A percentile compares a stretch with the other conserved stretches of the same genome.
Evolutionary conservation across 2,888 invertebrate genomes (phyloP).

Genomic region (Omphaloscelis lunosa): DNA sequence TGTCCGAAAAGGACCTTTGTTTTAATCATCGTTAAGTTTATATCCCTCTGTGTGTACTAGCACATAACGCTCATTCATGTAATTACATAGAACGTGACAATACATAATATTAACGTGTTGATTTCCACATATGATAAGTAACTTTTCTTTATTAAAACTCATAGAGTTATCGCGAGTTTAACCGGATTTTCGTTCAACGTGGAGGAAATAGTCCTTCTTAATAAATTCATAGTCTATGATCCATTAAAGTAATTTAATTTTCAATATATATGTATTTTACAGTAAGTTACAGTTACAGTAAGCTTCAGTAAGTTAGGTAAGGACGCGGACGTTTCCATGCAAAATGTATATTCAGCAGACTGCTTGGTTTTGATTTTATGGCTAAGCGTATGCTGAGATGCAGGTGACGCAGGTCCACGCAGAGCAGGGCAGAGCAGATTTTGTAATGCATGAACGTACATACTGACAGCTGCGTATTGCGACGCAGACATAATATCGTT

Average conservation of each 20-base stretch:
- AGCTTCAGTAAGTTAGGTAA: neutral
- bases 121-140: neutral
- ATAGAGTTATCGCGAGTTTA: conserved; percentile 14
- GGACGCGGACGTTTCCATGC: too few relatives aligned
- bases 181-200: conserved; percentile 3
- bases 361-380: too few relatives aligned
- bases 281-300: too few relatives aligned
- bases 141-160: conserved; percentile 28
- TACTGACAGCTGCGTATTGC: too few relatives aligned
- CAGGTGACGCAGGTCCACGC: too few relatives aligned
- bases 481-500: too few relatives aligned
- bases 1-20: conserved; percentile 12
- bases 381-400: too few relatives aligned
- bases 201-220: conserved; percentile 8
- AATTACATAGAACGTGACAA: conserved; percentile 38
- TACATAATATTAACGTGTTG: conserved; percentile 27
- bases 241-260: neutral
- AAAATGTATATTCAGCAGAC: too few relatives aligned
- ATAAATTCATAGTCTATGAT: conserved; percentile 12
- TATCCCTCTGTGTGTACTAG: neutral
- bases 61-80: neutral
- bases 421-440: too few relatives aligned
- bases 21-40: neutral
- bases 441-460: too few relatives aligned
- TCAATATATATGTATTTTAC: neutral